Evolutionary conservation across 2,888 invertebrate genomes (phyloP), one percentile per base, ranked within the genome.

Genomic region (Anodontia alba): DNA sequence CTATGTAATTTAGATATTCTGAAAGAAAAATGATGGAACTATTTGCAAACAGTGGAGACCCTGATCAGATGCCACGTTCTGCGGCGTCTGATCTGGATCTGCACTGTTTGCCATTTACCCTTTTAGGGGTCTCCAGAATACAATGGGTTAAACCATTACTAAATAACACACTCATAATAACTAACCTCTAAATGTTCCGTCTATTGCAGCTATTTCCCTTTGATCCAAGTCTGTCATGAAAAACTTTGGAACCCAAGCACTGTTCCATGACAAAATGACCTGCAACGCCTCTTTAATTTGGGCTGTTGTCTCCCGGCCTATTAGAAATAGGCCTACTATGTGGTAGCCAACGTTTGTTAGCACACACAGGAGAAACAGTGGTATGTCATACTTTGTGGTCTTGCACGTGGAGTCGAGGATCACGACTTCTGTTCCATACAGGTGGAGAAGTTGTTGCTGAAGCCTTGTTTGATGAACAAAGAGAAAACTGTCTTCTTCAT

Each of bases 361-460:
- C 5, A 85, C 81, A 38, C 62, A 57, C 8, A 85, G 43, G 10
- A 81, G 57, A 68, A 84, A 84, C 42, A 85, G 62, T 1, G 85
- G 85, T 29, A 84, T 42, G 31, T 68, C 76, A 57, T 84, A 85
- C 23, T 73, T 78, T n/a, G 78, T 29, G 2, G 81, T 82, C 49
- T 75, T 76, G 78, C 78, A 85, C 17, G 86, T 81, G 17, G 86
- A 75, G 73, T 81, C 86, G 10, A 86, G 46, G 3, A 86, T 71
- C 12, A 46, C 43, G 20, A 84, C 51, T 8, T 81, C 76, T 31
- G 80, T 72, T 23, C 86, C 83, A 69, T 85, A 86, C 43, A 46
- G 42, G 15, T 23, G 15, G 23, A 86, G 76, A n/a, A 86, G 69
- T 5, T 66, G 54, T 49, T 73, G 71, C 26, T 84, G 84, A 12